Base-by-base conservation (phyloP, 2,888 invertebrate species). In the Nomada goodeniana region DNA sequence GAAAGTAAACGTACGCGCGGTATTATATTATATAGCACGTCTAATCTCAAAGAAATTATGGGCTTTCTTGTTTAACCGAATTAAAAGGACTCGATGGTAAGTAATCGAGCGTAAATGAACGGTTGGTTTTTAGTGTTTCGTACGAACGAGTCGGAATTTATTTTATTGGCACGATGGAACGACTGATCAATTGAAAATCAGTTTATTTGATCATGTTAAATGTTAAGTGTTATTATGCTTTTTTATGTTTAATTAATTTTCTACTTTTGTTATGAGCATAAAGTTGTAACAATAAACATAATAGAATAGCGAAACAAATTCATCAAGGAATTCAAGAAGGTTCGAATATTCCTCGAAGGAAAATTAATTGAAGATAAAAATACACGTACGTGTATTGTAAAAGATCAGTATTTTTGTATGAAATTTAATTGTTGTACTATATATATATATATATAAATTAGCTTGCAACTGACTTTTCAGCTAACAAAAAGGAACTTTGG, bases 131-230 rank as follows among this genome's bases (percentile, higher is more conserved):
- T 0, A 36, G 7, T 65, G 47, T 23, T 36, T 60, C 50, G 7
- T 72, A 64, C n/a, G 15, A 57, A 72, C 11, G 26, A 60, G 26
- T 52, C n/a, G 50, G 68, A 55, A 52, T 36, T 59, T 55, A 50
- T 36, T 68, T 67, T 74, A 84, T 84, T 80, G 80, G 84, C 84
- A 84, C 80, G 76, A 13, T 80, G 64, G 53, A 75, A 63, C 61
- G 69, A 80, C 47, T 63, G 63, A 73, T 53, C 63, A 72, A 60
- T 61, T 42, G 26, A 63, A 71, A 64, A 26, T 44, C 15, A 50
- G 36, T 65, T 47, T 29, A 69, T 70, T 74, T 26, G 50, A 60
- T 36, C 26, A 7, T 59, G 36, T 36, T 36, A 47, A 53, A 52
- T 47, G 76, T 71, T 65, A 20, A 29, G 42, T 52, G 50, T 42